Percentiles rank a stretch among this genome's conserved stretches.
These are phyloP conservation scores for Drosophila ficusphila DNA, from an alignment of 1,140 invertebrate genomes.

Conservation along the genomic window DNA sequence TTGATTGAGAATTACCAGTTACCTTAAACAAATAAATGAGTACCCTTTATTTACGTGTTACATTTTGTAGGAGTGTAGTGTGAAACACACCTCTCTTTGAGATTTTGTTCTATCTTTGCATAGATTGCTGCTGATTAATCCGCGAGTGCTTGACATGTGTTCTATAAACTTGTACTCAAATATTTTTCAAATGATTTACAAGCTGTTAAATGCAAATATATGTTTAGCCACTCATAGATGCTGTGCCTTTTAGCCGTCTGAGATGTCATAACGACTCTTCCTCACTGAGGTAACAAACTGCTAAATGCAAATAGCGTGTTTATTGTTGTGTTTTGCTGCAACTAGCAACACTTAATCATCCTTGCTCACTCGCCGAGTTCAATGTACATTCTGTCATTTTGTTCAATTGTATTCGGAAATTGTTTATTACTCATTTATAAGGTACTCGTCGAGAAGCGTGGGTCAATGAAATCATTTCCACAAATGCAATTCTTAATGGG, in stretches of 20 bases:
- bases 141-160: conserved; percentile 63
- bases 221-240: conserved; percentile 22
- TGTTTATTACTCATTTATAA: conserved; percentile 69
- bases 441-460: conserved; percentile 38
- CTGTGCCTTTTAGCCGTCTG: neutral
- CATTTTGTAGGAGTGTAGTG: neutral
- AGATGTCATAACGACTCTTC: neutral
- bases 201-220: conserved; percentile 63
- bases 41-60: neutral
- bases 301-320: conserved; percentile 52
- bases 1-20: too few relatives aligned
- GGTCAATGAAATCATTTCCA: conserved; percentile 77
- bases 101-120: conserved; percentile 34
- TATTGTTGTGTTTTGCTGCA: conserved; percentile 12
- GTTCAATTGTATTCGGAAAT: conserved; percentile 74
- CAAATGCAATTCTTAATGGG: conserved; percentile 56
- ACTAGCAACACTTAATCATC: conserved; percentile 27
- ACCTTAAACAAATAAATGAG: too few relatives aligned
- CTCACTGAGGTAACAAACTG: conserved; percentile 27
- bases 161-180: conserved; percentile 65
- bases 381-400: conserved; percentile 70
- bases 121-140: conserved; percentile 68
- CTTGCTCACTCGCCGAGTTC: conserved; percentile 45
- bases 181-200: conserved; percentile 67
- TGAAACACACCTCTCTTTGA: conserved; percentile 28